Evolutionary conservation across 2,797 vertebrate species (phyloP).

Genomic region (Ctenochaetus hawaiiensis): DNA sequence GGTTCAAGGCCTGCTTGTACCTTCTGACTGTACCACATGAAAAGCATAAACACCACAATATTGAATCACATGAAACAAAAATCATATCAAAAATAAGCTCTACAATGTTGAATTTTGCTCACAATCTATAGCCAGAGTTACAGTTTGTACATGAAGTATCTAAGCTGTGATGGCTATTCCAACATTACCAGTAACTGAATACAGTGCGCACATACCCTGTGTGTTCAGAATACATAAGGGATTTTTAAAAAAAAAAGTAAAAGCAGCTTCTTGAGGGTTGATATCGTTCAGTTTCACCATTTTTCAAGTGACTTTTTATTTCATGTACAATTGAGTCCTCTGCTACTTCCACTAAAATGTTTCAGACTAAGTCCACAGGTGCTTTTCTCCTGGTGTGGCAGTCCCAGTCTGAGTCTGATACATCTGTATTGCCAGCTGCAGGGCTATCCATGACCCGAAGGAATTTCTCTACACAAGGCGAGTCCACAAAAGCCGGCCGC

Average conservation of each 20-base stretch:
- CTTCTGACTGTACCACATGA: slow-evolving; percentile 72
- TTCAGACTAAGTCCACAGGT: slow-evolving; percentile 88
- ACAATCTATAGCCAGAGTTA: slow-evolving; percentile 67
- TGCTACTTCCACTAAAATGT: slow-evolving; percentile 50
- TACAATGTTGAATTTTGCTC: slow-evolving; percentile 68
- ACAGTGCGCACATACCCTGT: slow-evolving; percentile 78
- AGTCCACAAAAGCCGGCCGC: slow-evolving; percentile 89
- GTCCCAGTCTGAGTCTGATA: slow-evolving; percentile 70
- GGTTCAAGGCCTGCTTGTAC: slow-evolving; percentile 85
- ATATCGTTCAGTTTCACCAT: slow-evolving; percentile 60
- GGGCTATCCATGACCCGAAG: slow-evolving; percentile 84
- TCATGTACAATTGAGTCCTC: slow-evolving; percentile 58
- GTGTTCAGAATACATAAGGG: slow-evolving; percentile 75
- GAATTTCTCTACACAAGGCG: slow-evolving; percentile 85
- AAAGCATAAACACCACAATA: slow-evolving; percentile 74
- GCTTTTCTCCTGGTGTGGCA: slow-evolving; percentile 85
- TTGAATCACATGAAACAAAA: slow-evolving; percentile 74
- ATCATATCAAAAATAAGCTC: slow-evolving; percentile 80
- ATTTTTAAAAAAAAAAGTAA: slow-evolving; percentile 49
- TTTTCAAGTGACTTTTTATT: slow-evolving; percentile 62
- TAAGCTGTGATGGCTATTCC: slow-evolving; percentile 63
- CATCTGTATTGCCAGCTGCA: slow-evolving; percentile 61
- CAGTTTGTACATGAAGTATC: slow-evolving; percentile 37
- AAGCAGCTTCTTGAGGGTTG: slow-evolving; percentile 79
- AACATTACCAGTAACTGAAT: slow-evolving; percentile 84